Percentiles rank a stretch among this genome's conserved stretches.
Conservation (phyloP, 2,888 invertebrate genomes). For the Brachypalpus laphriformis region DNA sequence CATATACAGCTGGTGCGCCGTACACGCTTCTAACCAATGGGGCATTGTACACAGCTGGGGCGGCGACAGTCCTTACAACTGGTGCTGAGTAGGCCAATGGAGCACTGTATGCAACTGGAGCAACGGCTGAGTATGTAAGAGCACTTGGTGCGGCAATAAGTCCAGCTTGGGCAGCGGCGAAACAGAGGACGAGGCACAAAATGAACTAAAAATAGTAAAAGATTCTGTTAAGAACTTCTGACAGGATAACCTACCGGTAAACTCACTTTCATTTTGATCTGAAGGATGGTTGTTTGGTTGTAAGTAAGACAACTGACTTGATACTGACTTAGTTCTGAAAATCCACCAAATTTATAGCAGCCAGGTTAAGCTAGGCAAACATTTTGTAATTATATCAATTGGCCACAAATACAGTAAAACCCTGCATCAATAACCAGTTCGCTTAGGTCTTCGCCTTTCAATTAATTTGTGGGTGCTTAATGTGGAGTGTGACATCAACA, state of each 20-base stretch:
- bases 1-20: neutral
- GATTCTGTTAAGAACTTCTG: neutral
- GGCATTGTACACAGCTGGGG: constrained; percentile 39
- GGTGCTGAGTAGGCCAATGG: constrained; percentile 23
- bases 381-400: neutral
- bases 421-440: constrained; percentile 8
- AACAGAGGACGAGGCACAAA: constrained; percentile 57
- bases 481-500: neutral
- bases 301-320: constrained; percentile 31
- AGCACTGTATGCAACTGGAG: constrained; percentile 41
- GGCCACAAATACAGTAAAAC: neutral
- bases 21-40: neutral
- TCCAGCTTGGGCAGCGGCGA: constrained; percentile 66
- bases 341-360: constrained; percentile 29
- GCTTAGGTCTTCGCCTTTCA: neutral
- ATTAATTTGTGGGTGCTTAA: neutral
- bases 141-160: constrained; percentile 47
- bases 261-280: constrained; percentile 55
- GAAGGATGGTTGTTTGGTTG: neutral
- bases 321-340: constrained; percentile 27
- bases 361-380: neutral
- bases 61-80: constrained; percentile 25
- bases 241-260: neutral
- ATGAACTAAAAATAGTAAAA: constrained; percentile 50
- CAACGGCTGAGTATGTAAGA: constrained; percentile 35